Evolutionary conservation across 2,888 invertebrate species (phyloP), one percentile per base, ranked within the genome.

Genomic region (Parasteatoda lunata): DNA sequence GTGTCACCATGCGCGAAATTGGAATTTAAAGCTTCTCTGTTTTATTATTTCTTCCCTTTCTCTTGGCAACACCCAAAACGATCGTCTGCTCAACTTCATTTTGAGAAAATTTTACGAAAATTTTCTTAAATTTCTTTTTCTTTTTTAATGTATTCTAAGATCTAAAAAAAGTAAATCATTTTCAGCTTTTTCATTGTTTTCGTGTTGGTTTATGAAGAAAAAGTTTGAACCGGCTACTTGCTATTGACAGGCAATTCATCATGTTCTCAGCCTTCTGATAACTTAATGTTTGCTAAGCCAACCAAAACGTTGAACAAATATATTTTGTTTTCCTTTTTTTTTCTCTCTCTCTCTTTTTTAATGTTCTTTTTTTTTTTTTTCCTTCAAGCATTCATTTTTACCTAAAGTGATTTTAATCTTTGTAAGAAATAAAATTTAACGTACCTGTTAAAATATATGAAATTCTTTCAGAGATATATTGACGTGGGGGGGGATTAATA

Each of bases 231-330:
- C 48, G 72, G 59, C 72, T 86, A 72, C 80, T 71, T 76, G 80
- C 52, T 77, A 86, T 86, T 86, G 85, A 71, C 85, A 86, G 85
- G 80, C 68, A 70, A 86, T 86, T 80, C 80, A 86, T 86, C 85
- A 86, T 77, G 9, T 30, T 71, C 70, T 66, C 73, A 73, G 52
- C 54, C 54, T 66, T 64, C 47, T 49, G 13, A 85, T 52, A 59
- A 69, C 75, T 59, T 68, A 65, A 77, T 52, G 49, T 66, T 15
- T 85, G 85, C 72, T 76, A 68, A 66, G 47, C 68, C 71, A 66
- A 80, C 85, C 85, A 66, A 80, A 51, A 77, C 68, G 80, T 80
- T 80, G 52, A 70, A 64, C 76, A 86, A 80, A 86, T 66, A 77
- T 47, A 65, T 49, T 86, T 86, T 80, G 66, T 79, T 65, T 73